Base-by-base conservation (phyloP, 2,113 vertebrate species). In the Maccullochella peelii region DNA sequence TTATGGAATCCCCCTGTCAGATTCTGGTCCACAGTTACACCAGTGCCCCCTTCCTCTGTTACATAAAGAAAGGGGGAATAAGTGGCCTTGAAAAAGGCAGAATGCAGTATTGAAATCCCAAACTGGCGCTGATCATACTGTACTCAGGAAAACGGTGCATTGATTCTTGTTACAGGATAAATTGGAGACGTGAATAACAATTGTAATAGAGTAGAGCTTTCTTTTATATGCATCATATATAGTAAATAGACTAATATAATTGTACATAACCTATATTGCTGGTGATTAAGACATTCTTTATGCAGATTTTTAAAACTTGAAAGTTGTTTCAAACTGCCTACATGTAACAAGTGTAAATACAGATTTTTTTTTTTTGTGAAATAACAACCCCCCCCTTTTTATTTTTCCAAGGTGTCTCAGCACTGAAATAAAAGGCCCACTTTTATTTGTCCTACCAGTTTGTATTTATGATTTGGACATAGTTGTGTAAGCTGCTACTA, bases 101-200 rank as follows among this genome's bases (percentile, higher is more conserved):
- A 77, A 52, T 52, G 83, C 92, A 94, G 93, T 93, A 92, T 93
- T 92, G 83, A 81, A 82, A 57, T 79, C 66, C 9, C 10, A 86
- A 77, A 89, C 89, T 82, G 89, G 86, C 84, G 63, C 85, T 86
- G 86, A 80, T 88, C 75, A 49, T 63, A 71, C 79, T 91, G 84
- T 92, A 88, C 94, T 95, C 94, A 94, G 93, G 94, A 95, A 94
- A 87, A 77, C 62, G 86, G 49, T 80, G 74, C 66, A n/a, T 47
- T 73, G 38, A 82, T 73, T 87, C 62, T 86, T 83, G 83, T 93
- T 89, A 85, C 77, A 62, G 66, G 79, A 78, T 47, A 54, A 91
- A 88, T 84, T 89, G n/a, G 78, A 89, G 80, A 75, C 47, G 18
- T 66, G 68, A 80, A 88, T 44, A 85, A 80, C 65, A 76, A 20